A percentile compares a stretch with the other conserved stretches of the same genome.
phyloP scores from a whole-genome alignment of 1,140 invertebrate genomes.

The Zaprionus lachaisei region DNA sequence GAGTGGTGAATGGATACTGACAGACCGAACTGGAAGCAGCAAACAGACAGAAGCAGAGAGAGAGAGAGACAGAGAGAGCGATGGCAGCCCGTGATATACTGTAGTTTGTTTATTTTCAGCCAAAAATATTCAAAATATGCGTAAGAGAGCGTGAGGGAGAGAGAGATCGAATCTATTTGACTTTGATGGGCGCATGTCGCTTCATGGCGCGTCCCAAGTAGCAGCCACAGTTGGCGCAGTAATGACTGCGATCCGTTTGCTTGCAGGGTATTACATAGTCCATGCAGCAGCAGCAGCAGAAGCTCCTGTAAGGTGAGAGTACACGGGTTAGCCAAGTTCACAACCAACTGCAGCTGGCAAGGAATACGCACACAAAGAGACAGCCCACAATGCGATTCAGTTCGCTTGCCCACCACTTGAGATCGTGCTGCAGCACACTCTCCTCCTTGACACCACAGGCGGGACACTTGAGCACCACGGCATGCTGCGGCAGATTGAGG shows the following conservation, averaged over 20 bases:
- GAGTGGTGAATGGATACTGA: slow-evolving; percentile 52
- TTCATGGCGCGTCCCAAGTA: slow-evolving; percentile 79
- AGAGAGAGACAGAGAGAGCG: slow-evolving; percentile 3
- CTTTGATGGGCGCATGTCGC: slow-evolving; percentile 57
- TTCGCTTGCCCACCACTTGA: slow-evolving; percentile 79
- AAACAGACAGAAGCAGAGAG: slow-evolving; percentile 2
- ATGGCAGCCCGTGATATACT: background rate
- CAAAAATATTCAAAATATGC: slow-evolving; percentile 27
- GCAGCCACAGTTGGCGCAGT: slow-evolving; percentile 79
- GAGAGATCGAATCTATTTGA: slow-evolving; percentile 41
- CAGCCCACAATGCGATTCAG: slow-evolving; percentile 76
- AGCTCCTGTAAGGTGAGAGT: slow-evolving; percentile 47
- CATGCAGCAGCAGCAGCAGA: slow-evolving; percentile 77
- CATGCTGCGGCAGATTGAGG: slow-evolving; percentile 68
- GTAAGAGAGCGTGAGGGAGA: background rate
- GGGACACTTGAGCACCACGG: slow-evolving; percentile 70
- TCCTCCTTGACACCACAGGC: slow-evolving; percentile 65
- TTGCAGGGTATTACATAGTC: slow-evolving; percentile 73
- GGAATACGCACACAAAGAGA: slow-evolving; percentile 70
- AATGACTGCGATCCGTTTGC: slow-evolving; percentile 79
- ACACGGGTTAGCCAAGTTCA: background rate
- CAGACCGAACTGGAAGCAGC: background rate
- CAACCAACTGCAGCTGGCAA: background rate
- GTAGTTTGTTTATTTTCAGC: slow-evolving; percentile 32
- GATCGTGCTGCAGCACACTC: slow-evolving; percentile 70